Base-by-base conservation (phyloP, 2,113 vertebrate genomes). In the Hydrochoerus hydrochaeris region DNA sequence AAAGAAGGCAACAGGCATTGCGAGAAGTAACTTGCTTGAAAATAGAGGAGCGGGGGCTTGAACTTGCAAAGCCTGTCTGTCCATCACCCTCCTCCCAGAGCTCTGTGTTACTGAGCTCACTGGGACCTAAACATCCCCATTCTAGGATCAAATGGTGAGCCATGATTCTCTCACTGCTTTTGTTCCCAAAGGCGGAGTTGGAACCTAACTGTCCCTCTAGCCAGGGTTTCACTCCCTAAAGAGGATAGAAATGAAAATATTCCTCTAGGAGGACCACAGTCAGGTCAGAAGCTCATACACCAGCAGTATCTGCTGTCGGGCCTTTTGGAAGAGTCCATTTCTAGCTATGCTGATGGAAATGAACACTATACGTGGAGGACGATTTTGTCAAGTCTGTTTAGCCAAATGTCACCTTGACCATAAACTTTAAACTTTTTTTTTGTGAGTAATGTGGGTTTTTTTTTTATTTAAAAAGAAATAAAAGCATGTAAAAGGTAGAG, bases 261-360 rank as follows among this genome's bases (percentile, higher is more conserved):
- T 71, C 78, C 46, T 92, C 30, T 16, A 49, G 54, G 4, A 95
- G 71, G 52, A 26, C 35, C 38, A 24, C 30, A 9, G 41, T 19
- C 71, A 44, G 41, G 22, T 35, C 19, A 49, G 46, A 90, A 87
- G 77, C 60, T 60, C 7, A 32, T 46, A 46, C 12, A 11, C 3
- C 3, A 65, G 22, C 35, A 46, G 54, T 35, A 24, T 67, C 30
- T 67, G 5, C 28, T 49, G 8, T 41, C 7, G 80, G 22, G 35
- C 35, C 38, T 90, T 96, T 84, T 54, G 49, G 84, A 88, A 81
- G 32, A 78, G 60, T 35, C n/a, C 8, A 77, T 82, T 95, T 94
- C 60, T 85, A 88, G 11, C 22, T 20, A 16, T 52, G 1, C 12
- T 88, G 54, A 32, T 2, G 46, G 44, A 58, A 81, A 14, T 54